Evolutionary conservation across 2,888 invertebrate genomes (phyloP), one percentile per base, ranked within the genome.

Genomic region (Amblyjoppa proteus): DNA sequence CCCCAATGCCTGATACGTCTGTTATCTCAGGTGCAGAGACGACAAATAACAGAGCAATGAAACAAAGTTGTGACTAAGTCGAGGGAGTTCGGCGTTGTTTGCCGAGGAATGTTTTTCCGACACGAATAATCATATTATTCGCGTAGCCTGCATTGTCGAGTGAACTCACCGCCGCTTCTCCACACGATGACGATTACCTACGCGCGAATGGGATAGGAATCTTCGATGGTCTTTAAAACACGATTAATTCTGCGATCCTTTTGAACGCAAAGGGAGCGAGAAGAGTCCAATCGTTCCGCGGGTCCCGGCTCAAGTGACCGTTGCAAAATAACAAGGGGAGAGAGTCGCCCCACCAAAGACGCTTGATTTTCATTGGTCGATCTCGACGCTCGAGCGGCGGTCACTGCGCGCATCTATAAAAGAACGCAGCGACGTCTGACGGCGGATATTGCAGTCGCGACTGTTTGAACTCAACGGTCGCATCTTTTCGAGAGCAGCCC

Each of bases 401-500:
- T 16, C 34, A 7, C 53, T 9, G 20, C 20, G 16, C 20, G 53
- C 20, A 16, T 25, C 53, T 34, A 38, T 76, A 64, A 76, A 61
- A 61, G 41, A 28, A n/a, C 61, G 74, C 61, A 75, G 74, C 74
- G 74, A 49, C 74, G 74, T 75, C 74, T 75, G 56, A 45, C 13
- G 73, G 53, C 25, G 73, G 71, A 77, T 56, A 77, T 78, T 53
- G 25, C 11, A 78, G 53, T 66, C 45, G 13, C 13, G 49, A 25
- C 25, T 38, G 71, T 83, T 85, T 77, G 61, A 85, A 83, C 64
- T 77, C 25, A 85, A 85, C 83, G 85, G 83, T 77, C 85, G 80
- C 80, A 68, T 31, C 31, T 64, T 16, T 34, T 6, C 64, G 31
- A 34, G 31, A 64, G 34, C 34, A 6, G 64, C 41, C 31, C 56